Evolutionary conservation across 2,113 vertebrate genomes (phyloP).

Genomic region (Entelurus aequoreus): DNA sequence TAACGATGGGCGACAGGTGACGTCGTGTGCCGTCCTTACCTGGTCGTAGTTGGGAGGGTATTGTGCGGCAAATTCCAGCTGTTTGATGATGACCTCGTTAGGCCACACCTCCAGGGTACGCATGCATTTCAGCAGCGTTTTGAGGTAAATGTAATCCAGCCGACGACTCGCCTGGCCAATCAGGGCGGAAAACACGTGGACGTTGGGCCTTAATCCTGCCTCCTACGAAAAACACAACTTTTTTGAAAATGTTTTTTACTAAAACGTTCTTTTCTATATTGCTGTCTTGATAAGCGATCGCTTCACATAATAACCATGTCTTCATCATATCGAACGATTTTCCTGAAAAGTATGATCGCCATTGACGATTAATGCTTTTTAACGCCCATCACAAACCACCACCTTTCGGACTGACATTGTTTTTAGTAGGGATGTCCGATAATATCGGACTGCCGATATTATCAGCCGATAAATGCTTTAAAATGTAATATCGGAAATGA

Average conservation of each 20-base stretch:
- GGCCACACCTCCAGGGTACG: constrained; percentile 70
- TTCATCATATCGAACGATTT: no score
- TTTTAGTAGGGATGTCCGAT: no score
- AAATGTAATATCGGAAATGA: no score
- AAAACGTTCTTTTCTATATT: no score
- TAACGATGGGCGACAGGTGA: background rate
- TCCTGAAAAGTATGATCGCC: no score
- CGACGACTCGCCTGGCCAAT: constrained; percentile 77
- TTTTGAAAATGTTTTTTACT: background rate
- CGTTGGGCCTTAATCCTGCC: constrained; percentile 79
- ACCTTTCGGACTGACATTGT: no score
- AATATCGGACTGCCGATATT: no score
- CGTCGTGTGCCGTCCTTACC: constrained; percentile 58
- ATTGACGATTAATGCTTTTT: no score
- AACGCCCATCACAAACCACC: no score
- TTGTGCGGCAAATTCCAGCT: constrained; percentile 86
- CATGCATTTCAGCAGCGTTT: constrained; percentile 81
- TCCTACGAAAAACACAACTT: constrained; percentile 58
- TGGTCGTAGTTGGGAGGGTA: constrained; percentile 86
- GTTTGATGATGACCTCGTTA: constrained; percentile 85
- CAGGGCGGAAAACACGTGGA: constrained; percentile 83
- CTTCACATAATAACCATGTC: no score
- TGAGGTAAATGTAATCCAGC: constrained; percentile 86
- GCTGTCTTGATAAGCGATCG: no score
- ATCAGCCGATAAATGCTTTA: no score